Percentiles rank a stretch among this genome's conserved stretches.
These are phyloP conservation scores for Tonatia bakeri DNA, from an alignment of 2,113 vertebrate genomes.

Conservation along the genomic window DNA sequence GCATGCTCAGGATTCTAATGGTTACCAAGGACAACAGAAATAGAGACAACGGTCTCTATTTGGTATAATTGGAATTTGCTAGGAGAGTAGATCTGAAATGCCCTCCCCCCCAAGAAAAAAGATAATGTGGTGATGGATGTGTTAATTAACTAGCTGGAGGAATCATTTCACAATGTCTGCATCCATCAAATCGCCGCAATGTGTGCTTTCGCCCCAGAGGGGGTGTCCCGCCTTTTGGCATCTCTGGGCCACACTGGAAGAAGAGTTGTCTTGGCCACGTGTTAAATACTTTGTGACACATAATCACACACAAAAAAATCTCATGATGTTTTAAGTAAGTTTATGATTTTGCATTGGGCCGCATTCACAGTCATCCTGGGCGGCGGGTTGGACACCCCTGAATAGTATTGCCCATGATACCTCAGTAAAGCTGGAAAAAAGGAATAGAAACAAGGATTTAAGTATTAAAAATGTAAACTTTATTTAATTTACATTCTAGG, in stretches of 20 bases:
- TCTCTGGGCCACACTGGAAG: too few species aligned
- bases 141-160: background rate
- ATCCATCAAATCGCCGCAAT: background rate
- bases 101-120: background rate
- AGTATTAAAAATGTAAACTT: background rate
- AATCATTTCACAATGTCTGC: background rate
- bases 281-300: too few species aligned
- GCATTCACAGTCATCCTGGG: too few species aligned
- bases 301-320: too few species aligned
- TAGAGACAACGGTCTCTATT: background rate
- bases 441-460: background rate
- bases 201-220: background rate
- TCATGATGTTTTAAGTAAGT: too few species aligned
- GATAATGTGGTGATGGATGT: background rate
- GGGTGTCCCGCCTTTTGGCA: too few species aligned
- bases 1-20: background rate
- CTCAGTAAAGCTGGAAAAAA: background rate
- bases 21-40: background rate
- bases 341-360: too few species aligned
- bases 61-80: background rate
- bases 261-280: too few species aligned
- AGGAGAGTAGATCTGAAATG: background rate
- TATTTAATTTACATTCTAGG: background rate
- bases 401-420: background rate
- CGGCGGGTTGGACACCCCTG: too few species aligned